Evolutionary conservation across 2,888 invertebrate genomes (phyloP), one percentile per base, ranked within the genome.

Genomic region (Pachymerium ferrugineum): DNA sequence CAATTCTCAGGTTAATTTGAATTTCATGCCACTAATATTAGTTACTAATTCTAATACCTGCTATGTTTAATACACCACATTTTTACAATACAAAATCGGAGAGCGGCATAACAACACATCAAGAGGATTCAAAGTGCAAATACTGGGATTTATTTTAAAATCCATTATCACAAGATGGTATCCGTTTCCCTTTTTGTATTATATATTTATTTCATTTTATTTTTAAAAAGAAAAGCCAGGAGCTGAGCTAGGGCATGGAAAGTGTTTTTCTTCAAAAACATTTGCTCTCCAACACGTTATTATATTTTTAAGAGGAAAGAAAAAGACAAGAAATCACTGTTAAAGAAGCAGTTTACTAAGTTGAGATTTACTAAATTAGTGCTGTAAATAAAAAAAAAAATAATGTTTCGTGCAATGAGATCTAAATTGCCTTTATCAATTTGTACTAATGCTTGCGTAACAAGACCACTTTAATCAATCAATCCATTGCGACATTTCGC

Each of bases 231-330:
- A 42, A 47, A 62, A 25, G 25, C 25, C 62, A 69, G 69, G 69
- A 30, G 69, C 69, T 33, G 31, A 69, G 69, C 69, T 33, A 69
- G 69, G 69, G 69, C 69, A 69, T 69, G 69, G 69, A 69, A 69
- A 69, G 69, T 69, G 35, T 35, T 12, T 8, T 30, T 69, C 69
- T 22, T 62, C 25, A 62, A 62, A 62, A 22, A 62, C 62, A 62
- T 28, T 25, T 62, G 62, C 62, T 62, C 62, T 62, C 62, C 62
- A 25, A 62, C 62, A 38, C 38, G 28, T 47, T 47, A 47, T n/a
- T n/a, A n/a, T n/a, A n/a, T n/a, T n/a, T n/a, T n/a, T n/a, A n/a
- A n/a, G n/a, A n/a, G 47, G 22, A 42, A 4, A 12, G 16, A 47
- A 54, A 54, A 25, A n/a, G 25, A 62, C 10, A 62, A 62, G 5